Base-by-base conservation (phyloP, 1,140 invertebrate species). In the Belonocnema kinseyi region DNA sequence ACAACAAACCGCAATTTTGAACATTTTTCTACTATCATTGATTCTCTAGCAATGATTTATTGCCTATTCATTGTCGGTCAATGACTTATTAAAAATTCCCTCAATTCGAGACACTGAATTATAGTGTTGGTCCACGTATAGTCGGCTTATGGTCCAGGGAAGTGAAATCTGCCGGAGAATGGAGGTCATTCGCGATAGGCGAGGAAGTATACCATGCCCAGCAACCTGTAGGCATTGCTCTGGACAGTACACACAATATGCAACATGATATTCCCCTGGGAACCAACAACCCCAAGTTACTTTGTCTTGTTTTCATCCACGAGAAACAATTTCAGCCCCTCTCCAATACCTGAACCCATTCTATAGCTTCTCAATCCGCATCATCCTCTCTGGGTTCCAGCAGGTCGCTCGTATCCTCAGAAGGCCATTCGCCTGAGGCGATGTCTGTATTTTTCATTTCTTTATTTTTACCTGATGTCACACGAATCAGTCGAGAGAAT, bases 151-250 rank as follows among this genome's bases (percentile, higher is more conserved):
- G 16, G 61, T 40, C 21, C 13, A 14, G 26, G 61, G 61, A 66
- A n/a, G 61, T 66, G 26, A 66, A 66, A 66, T 66, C 61, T 40
- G 33, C 21, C 61, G 14, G 26, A 16, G 14, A 66, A 66, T 66
- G 33, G 61, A 66, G 61, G 61, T 66, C 61, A 66, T 40, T 66
- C 33, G 33, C 26, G 61, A n/a, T 40, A 40, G 61, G 26, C 14
- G n/a, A 26, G 26, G 58, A 66, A 33, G 56, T 61, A 61, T 61
- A 61, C 26, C 11, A 33, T 66, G 33, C 13, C 40, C 14, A 66
- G 61, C 61, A 66, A 66, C 61, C 61, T 66, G 61, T 66, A n/a
- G 61, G 61, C 61, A 66, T 66, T 66, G 61, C 61, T 46, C 61
- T 66, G 61, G n/a, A 10, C 10, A 10, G 40, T 8, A 10, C 40